These are phyloP conservation scores for Lottia gigantea DNA, from an alignment of 2,888 invertebrate genomes.

Conservation along the genomic window DNA sequence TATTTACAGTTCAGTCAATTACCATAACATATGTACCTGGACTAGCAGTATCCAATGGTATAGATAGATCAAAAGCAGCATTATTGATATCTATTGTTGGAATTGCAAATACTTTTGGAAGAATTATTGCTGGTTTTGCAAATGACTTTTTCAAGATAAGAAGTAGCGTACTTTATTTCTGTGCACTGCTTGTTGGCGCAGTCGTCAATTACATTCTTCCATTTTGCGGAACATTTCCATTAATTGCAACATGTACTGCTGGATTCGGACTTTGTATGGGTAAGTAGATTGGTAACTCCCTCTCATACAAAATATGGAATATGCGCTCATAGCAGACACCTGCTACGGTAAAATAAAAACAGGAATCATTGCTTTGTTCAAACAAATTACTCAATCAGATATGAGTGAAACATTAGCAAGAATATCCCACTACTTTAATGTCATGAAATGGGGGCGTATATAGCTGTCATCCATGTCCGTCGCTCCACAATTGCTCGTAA, in stretches of 20 bases:
- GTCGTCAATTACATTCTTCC: slow-evolving; percentile 48
- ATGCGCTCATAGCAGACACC: too few species aligned
- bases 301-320: too few species aligned
- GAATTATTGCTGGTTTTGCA: slow-evolving; percentile 51
- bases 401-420: too few species aligned
- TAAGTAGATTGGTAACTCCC: slow-evolving; percentile 34
- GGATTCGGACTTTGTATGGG: slow-evolving; percentile 64
- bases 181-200: slow-evolving; percentile 48
- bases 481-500: too few species aligned
- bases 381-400: too few species aligned
- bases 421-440: too few species aligned
- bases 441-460: too few species aligned
- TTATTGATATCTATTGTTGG: slow-evolving; percentile 61
- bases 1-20: slow-evolving; percentile 51
- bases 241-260: slow-evolving; percentile 42
- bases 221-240: slow-evolving; percentile 44
- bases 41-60: slow-evolving; percentile 49
- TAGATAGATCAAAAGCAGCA: slow-evolving; percentile 48
- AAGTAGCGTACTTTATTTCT: slow-evolving; percentile 50
- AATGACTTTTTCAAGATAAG: slow-evolving; percentile 47
- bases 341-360: too few species aligned
- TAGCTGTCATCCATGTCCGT: too few species aligned
- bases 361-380: too few species aligned
- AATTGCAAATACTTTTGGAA: slow-evolving; percentile 54
- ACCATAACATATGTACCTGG: slow-evolving; percentile 58